Evolutionary conservation across 1,140 invertebrate species (phyloP).

Genomic region (Megalopta genalis): DNA sequence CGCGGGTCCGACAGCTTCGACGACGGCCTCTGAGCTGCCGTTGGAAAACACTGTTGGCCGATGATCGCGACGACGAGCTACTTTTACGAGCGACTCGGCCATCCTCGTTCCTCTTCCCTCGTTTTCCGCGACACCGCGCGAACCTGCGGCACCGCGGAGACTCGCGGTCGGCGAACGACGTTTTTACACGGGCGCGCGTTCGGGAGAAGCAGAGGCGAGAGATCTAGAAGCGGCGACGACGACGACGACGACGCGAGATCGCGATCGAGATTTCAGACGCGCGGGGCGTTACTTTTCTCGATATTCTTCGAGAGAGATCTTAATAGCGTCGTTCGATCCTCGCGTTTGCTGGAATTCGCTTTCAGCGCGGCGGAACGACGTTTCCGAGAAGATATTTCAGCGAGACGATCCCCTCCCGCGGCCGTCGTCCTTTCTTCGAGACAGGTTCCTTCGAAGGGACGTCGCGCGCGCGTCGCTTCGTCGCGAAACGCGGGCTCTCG

Average conservation of each 20-base stretch:
- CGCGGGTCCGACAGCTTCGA: too few relatives aligned
- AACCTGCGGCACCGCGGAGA: neutral
- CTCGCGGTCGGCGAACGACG: neutral
- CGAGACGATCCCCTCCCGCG: neutral
- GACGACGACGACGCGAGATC: neutral
- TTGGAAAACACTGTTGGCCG: neutral
- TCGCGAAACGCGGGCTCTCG: neutral
- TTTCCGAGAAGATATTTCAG: slow-evolving; percentile 25
- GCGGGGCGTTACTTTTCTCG: neutral
- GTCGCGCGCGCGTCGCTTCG: too few relatives aligned
- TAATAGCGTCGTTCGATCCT: slow-evolving; percentile 29
- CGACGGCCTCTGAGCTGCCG: neutral
- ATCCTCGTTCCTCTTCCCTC: neutral
- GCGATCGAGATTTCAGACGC: neutral
- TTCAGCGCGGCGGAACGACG: slow-evolving; percentile 12
- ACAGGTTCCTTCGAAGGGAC: neutral
- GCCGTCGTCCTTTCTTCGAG: neutral
- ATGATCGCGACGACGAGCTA: slow-evolving; percentile 17
- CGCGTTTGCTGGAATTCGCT: slow-evolving; percentile 30
- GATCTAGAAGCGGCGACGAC: too few relatives aligned
- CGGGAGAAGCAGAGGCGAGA: neutral
- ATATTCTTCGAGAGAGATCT: neutral
- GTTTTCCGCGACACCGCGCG: slow-evolving; percentile 1
- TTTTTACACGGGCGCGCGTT: neutral
- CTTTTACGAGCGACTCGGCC: slow-evolving; percentile 29